Evolutionary conservation across 2,797 vertebrate species (phyloP).

Genomic region (Anniella stebbinsi): DNA sequence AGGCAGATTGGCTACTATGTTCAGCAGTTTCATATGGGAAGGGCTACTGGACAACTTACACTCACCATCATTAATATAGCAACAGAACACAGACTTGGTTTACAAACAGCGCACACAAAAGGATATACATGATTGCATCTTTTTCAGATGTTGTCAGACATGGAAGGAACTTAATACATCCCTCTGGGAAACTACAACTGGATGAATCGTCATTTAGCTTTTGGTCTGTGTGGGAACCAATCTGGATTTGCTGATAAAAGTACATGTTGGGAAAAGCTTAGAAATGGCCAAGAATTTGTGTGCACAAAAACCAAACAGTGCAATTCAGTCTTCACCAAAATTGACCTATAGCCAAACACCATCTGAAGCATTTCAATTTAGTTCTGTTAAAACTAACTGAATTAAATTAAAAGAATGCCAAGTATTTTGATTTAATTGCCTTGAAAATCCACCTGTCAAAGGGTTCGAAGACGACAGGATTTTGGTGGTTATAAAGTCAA

Average conservation of each 20-base stretch:
- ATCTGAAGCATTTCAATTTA: not conserved
- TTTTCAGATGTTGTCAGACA: not conserved
- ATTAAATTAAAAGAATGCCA: not conserved
- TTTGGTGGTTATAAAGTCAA: not conserved
- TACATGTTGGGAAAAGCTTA: not conserved
- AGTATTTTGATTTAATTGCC: not conserved
- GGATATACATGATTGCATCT: not conserved
- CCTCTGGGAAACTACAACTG: slow-evolving; percentile 26
- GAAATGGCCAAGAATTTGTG: not conserved
- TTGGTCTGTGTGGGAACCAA: slow-evolving; percentile 2
- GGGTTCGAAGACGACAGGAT: not conserved
- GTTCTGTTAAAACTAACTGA: not conserved
- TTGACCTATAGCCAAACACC: not conserved
- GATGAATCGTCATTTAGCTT: not conserved
- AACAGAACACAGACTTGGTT: not conserved
- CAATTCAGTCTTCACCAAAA: not conserved
- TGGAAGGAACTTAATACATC: not conserved
- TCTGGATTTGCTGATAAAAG: not conserved
- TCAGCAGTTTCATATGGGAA: not conserved
- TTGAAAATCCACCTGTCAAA: not conserved
- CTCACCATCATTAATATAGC: not conserved
- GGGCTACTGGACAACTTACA: not conserved
- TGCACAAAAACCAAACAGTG: not conserved
- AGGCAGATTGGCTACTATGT: not conserved
- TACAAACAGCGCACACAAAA: not conserved